Conservation (phyloP, 2,888 invertebrate species). For the Imbricaverruca yamaguchii region DNA sequence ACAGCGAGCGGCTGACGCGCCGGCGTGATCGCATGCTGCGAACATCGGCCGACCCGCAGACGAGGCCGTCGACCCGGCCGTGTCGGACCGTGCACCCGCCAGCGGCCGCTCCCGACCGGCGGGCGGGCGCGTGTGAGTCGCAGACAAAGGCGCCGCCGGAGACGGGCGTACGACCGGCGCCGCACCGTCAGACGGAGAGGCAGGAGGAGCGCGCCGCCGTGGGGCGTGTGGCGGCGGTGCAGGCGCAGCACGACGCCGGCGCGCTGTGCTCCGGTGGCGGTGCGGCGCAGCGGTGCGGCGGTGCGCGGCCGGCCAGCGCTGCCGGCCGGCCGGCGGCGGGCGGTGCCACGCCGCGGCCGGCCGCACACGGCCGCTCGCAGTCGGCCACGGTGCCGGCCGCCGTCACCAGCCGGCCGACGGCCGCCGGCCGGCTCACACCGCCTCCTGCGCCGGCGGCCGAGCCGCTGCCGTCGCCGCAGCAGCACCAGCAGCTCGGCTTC, state of each 20-base stretch:
- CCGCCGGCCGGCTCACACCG: not conserved
- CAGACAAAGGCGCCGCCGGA: not conserved
- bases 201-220: not conserved
- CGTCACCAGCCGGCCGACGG: not conserved
- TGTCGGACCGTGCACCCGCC: not conserved
- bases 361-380: not conserved
- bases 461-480: not conserved
- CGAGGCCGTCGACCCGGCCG: not conserved
- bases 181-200: not conserved
- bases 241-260: not conserved
- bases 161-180: not conserved
- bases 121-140: no score
- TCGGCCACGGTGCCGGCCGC: not conserved
- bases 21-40: not conserved
- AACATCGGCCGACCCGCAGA: not conserved
- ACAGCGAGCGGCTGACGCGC: not conserved
- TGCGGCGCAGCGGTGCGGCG: not conserved
- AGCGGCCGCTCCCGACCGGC: not conserved
- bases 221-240: not conserved
- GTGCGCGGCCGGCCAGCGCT: not conserved
- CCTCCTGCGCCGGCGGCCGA: not conserved
- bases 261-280: not conserved
- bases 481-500: conserved; percentile 20
- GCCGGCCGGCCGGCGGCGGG: not conserved
- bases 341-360: not conserved